These are phyloP conservation scores for Hapalemur alaotrensis DNA, from an alignment of 2,797 vertebrate species.

Conservation along the genomic window DNA sequence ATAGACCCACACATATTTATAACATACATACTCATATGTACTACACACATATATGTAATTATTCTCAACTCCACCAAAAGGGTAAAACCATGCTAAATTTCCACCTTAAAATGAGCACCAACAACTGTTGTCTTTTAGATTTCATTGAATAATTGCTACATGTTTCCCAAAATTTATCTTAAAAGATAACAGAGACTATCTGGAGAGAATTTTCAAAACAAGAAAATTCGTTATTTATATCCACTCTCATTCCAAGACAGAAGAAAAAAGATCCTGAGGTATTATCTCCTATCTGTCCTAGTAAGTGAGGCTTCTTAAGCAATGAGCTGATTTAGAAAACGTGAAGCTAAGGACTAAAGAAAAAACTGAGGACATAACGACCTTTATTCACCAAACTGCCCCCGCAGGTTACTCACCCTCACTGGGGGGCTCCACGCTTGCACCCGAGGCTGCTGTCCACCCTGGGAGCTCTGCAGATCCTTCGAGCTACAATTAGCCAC, in stretches of 20 bases:
- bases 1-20: not conserved
- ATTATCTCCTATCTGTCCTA: not conserved
- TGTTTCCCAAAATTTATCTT: slow-evolving; percentile 35
- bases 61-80: not conserved
- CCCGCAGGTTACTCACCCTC: slow-evolving; percentile 89
- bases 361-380: not conserved
- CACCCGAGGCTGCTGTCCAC: slow-evolving; percentile 90
- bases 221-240: not conserved
- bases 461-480: slow-evolving; percentile 87
- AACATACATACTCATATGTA: not conserved
- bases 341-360: not conserved
- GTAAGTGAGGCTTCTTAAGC: not conserved
- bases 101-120: not conserved
- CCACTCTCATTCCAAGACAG: not conserved
- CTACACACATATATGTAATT: not conserved
- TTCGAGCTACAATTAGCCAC: slow-evolving; percentile 85
- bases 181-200: not conserved
- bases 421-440: slow-evolving; percentile 95
- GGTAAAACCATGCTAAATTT: slow-evolving; percentile 19
- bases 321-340: slow-evolving; percentile 28
- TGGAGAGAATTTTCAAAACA: not conserved
- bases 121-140: not conserved
- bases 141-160: not conserved
- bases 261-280: not conserved
- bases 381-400: not conserved